Evolutionary conservation across 2,797 vertebrate species (phyloP), one percentile per base, ranked within the genome.

Genomic region (Pangasius krempfi): DNA sequence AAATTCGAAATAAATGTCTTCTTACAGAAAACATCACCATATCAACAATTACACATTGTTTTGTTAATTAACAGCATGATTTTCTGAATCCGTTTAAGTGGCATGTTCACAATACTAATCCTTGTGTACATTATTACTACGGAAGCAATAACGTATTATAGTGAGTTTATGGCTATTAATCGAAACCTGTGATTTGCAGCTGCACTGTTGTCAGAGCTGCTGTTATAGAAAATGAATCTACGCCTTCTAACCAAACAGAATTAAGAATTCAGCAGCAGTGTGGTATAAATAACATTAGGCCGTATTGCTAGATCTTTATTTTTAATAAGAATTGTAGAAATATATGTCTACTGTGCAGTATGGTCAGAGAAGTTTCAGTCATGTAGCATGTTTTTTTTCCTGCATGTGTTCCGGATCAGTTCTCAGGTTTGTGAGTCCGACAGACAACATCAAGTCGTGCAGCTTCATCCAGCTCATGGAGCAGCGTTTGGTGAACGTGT

Each of bases 401-500:
- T 75, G 64, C 7, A 22, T 13, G 10, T 62, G 1, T 75, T 10
- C 56, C 84, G 76, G 80, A 93, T 89, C 91, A 99, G 98, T 99
- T 90, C 93, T 99, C 88, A 97, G 99, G 94, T 99, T 99, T 88
- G 97, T 99, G 86, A 96, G 97, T 47, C 97, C 97, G 0, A 95
- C 96, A 7, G 97, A 98, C 92, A 96, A 98, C 86, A 96, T 99
- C 90, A 97, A 97, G 92, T 98, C 98, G 2, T 99, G 98, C 95
- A 97, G 94, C 73, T 99, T 99, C 92, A 95, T 96, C 60, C 98
- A 98, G 95, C 97, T 97, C 52, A 97, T 99, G 97, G 98, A 99
- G 90, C 96, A 97, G 89, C 94, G 97, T 76, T 94, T 99, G 86
- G 97, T 97, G 94, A 98, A 96, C 22, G 98, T 97, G 0, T 99